Conservation (phyloP, 2,888 invertebrate species). For the Neoascia interrupta region DNA sequence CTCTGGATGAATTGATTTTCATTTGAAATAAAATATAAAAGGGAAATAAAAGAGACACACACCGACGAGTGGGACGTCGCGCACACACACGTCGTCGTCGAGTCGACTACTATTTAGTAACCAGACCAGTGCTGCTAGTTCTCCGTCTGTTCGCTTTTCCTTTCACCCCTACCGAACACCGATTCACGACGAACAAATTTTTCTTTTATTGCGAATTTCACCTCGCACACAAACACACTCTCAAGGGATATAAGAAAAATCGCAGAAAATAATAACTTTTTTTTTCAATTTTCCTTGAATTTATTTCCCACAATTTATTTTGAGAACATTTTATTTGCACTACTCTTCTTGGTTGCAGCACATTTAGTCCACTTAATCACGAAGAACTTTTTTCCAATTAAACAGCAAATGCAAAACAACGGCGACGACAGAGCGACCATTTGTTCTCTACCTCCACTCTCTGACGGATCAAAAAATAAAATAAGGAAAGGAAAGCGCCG, state of each 20-base stretch:
- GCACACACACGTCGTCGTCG: conserved; percentile 25
- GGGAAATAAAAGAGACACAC: conserved; percentile 52
- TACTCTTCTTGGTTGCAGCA: too few species aligned
- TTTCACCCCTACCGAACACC: not conserved
- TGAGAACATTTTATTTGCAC: too few species aligned
- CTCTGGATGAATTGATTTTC: conserved; percentile 65
- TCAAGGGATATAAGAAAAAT: not conserved
- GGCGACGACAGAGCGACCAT: conserved; percentile 13
- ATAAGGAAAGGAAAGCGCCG: conserved; percentile 6
- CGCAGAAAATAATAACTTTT: conserved; percentile 9
- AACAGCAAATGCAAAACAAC: not conserved
- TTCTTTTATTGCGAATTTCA: conserved; percentile 24
- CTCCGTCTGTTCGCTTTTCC: too few species aligned
- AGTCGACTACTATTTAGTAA: too few species aligned
- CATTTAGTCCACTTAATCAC: too few species aligned
- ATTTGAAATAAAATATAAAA: conserved; percentile 55
- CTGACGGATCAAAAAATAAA: conserved; percentile 57
- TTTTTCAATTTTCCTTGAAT: too few species aligned
- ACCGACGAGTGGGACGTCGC: conserved; percentile 46
- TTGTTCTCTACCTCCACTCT: conserved; percentile 14
- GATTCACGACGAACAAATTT: conserved; percentile 6
- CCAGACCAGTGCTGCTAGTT: too few species aligned
- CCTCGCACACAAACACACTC: conserved; percentile 14
- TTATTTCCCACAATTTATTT: too few species aligned
- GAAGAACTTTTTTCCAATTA: too few species aligned